phyloP scores from a whole-genome alignment of 2,797 vertebrate species.

The Tapera naevia region DNA sequence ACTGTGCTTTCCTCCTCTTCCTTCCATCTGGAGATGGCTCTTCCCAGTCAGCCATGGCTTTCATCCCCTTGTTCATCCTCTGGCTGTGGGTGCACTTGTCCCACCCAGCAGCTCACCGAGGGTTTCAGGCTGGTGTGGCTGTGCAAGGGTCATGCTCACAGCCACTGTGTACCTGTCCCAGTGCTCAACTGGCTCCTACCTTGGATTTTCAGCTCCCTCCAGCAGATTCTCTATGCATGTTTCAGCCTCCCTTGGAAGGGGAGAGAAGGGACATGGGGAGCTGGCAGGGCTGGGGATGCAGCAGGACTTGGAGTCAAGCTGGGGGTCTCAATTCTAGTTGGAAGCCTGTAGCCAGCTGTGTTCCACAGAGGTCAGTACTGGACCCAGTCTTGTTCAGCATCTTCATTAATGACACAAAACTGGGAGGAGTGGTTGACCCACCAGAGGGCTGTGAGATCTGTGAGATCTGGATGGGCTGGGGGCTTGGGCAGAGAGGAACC shows the following conservation, averaged over 20 bases:
- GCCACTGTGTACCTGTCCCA: accelerated
- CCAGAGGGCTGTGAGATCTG: no score
- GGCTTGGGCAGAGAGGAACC: no score
- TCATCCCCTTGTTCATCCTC: neutral
- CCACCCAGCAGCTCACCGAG: accelerated
- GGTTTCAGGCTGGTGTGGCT: accelerated
- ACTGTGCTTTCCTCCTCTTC: neutral
- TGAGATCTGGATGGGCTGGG: no score
- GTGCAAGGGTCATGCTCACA: neutral
- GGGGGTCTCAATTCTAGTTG: neutral
- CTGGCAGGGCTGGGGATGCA: accelerated
- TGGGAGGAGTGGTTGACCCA: no score
- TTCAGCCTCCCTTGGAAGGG: neutral
- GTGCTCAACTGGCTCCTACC: neutral
- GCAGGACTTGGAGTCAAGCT: accelerated
- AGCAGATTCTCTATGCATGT: neutral
- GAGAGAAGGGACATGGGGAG: neutral
- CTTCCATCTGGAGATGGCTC: neutral
- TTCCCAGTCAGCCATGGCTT: neutral
- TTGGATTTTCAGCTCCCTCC: neutral
- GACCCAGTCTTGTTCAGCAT: no score
- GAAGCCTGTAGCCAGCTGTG: no score
- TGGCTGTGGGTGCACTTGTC: neutral
- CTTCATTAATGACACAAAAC: no score
- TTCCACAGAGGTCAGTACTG: no score